Conservation (phyloP, 2,888 invertebrate genomes). For the Achlya flavicornis region DNA sequence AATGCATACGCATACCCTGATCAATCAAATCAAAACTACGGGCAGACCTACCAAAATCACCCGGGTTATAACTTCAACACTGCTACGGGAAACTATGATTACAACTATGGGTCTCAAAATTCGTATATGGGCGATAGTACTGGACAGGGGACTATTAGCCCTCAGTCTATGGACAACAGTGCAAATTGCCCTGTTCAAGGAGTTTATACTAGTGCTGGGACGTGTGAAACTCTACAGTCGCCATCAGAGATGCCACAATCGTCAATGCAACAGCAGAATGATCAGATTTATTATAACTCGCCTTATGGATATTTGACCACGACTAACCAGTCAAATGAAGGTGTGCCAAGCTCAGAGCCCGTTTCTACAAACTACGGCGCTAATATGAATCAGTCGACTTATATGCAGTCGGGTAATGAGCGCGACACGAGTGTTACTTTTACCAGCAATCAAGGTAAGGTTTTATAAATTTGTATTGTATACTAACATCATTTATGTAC, state of each 20-base stretch:
- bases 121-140: constrained; percentile 49
- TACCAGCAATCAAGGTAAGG: constrained; percentile 73
- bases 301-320: constrained; percentile 78
- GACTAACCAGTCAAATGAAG: constrained; percentile 56
- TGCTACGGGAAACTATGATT: constrained; percentile 83
- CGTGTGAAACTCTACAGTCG: constrained; percentile 74
- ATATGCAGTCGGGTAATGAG: constrained; percentile 66
- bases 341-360: constrained; percentile 43
- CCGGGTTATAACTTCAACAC: constrained; percentile 85
- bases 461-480: constrained; percentile 26
- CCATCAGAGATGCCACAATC: constrained; percentile 66
- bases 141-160: constrained; percentile 48
- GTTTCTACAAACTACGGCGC: constrained; percentile 63
- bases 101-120: constrained; percentile 85
- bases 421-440: constrained; percentile 63
- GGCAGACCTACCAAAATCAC: constrained; percentile 78
- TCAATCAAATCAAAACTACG: constrained; percentile 48
- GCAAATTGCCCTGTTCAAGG: constrained; percentile 58
- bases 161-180: constrained; percentile 51
- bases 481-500: constrained; percentile 10
- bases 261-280: constrained; percentile 34
- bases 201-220: constrained; percentile 78
- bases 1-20: constrained; percentile 45
- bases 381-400: constrained; percentile 66
- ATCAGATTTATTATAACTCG: constrained; percentile 71